These are phyloP conservation scores for Pseudorectes ferrugineus DNA, from an alignment of 2,113 vertebrate species.

Conservation along the genomic window DNA sequence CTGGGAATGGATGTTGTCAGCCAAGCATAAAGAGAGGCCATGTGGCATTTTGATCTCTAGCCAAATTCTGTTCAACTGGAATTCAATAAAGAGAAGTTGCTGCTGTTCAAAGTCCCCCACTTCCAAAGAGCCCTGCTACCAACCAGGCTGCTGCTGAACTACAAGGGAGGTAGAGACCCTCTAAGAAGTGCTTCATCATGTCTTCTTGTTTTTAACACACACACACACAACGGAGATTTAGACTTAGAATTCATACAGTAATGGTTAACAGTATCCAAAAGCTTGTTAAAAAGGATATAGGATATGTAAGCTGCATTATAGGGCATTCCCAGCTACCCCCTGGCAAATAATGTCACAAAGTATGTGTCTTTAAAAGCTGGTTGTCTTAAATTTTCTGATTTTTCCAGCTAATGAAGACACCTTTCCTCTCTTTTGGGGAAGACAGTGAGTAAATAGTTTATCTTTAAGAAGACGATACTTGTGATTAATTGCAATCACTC, in stretches of 20 bases:
- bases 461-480: neutral
- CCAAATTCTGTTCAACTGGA: constrained; percentile 15
- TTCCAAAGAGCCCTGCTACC: neutral
- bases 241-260: neutral
- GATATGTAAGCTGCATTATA: neutral
- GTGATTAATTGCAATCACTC: neutral
- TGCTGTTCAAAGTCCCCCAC: neutral
- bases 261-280: neutral
- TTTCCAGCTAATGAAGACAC: neutral
- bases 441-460: neutral
- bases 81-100: neutral
- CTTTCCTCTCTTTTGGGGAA: neutral
- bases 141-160: neutral
- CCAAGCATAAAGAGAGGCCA: constrained; percentile 35
- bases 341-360: neutral
- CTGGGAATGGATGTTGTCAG: constrained; percentile 44
- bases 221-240: neutral
- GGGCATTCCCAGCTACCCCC: neutral
- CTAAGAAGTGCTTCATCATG: neutral
- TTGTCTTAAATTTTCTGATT: neutral
- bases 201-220: neutral
- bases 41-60: constrained; percentile 38
- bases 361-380: neutral
- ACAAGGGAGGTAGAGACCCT: neutral
- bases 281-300: neutral